Conservation (phyloP, 2,888 invertebrate species). For the Micropterix aruncella region DNA sequence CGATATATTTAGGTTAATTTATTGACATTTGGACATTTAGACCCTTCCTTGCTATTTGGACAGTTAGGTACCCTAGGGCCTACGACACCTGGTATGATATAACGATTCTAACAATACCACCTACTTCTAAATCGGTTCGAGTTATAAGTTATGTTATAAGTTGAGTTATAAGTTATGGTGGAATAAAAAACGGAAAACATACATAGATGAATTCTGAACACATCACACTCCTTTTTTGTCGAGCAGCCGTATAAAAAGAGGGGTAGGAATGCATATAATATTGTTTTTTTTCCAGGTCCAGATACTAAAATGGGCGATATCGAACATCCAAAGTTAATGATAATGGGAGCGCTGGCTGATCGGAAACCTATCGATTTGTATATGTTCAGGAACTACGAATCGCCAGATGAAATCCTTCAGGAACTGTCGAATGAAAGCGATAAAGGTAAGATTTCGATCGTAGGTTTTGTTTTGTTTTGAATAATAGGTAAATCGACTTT, state of each 20-base stretch:
- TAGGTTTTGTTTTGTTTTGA: no score
- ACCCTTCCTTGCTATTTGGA: background rate
- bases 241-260: constrained; percentile 1
- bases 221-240: no score
- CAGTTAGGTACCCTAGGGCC: background rate
- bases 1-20: no score
- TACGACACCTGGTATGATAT: no score
- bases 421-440: background rate
- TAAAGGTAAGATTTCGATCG: background rate
- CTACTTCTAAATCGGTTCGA: no score
- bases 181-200: no score
- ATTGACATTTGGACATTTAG: background rate
- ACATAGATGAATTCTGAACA: no score
- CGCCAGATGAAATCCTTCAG: constrained; percentile 57
- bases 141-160: no score
- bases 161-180: no score
- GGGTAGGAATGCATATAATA: background rate
- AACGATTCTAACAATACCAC: no score
- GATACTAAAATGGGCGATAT: constrained; percentile 83
- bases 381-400: constrained; percentile 82
- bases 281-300: constrained; percentile 32
- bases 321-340: constrained; percentile 67
- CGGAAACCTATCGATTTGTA: constrained; percentile 88
- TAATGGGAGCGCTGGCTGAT: constrained; percentile 83
- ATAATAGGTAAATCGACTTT: no score